phyloP scores from a whole-genome alignment of 2,888 invertebrate species.

The Bimastos eiseni region DNA sequence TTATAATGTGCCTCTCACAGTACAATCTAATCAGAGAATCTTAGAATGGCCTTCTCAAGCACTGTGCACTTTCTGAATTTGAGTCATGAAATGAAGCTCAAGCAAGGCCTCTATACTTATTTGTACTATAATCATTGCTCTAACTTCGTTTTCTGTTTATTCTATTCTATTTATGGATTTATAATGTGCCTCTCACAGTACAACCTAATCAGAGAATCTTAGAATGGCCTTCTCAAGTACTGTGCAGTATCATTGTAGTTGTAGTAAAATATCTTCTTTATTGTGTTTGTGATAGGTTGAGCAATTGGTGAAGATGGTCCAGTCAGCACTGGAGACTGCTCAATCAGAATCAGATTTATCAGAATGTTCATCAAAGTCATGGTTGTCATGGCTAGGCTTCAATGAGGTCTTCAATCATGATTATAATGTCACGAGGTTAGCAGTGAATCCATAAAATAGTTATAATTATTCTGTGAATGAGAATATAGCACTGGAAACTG shows the following conservation, averaged over 20 bases:
- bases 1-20: too few relatives aligned
- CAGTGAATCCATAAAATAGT: neutral
- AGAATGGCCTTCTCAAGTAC: neutral
- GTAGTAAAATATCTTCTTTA: neutral
- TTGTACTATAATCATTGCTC: neutral
- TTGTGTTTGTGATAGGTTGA: neutral
- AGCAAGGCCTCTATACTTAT: too few relatives aligned
- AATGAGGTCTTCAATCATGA: neutral
- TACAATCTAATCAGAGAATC: too few relatives aligned
- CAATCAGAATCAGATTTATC: neutral
- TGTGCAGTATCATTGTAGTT: neutral
- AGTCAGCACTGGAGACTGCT: neutral
- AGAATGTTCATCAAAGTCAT: slow-evolving; percentile 4
- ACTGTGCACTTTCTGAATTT: too few relatives aligned
- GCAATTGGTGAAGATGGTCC: neutral
- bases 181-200: too few relatives aligned
- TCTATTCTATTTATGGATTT: too few relatives aligned
- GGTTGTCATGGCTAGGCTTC: neutral
- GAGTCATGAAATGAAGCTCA: too few relatives aligned
- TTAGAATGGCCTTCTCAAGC: too few relatives aligned
- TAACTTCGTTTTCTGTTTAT: neutral
- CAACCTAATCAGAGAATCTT: too few relatives aligned
- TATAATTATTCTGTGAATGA: neutral
- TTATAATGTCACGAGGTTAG: neutral
- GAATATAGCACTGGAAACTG: neutral